These are phyloP conservation scores for Drosophila tropicalis DNA, from an alignment of 1,140 invertebrate species.

Conservation along the genomic window DNA sequence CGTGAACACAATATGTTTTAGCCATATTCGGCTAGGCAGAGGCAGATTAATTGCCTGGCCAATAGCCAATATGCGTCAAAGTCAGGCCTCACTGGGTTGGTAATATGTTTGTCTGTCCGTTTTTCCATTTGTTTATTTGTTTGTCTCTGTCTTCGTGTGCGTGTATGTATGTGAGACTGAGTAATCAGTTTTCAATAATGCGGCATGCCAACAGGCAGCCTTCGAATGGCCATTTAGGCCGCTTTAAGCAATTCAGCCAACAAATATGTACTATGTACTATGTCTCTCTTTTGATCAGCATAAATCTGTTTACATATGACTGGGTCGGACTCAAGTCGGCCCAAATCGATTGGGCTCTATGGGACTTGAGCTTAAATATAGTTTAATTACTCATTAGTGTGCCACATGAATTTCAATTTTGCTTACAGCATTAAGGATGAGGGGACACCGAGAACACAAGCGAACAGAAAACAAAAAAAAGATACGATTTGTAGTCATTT, in stretches of 20 bases:
- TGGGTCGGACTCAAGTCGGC: background rate
- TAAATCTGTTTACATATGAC: conserved; percentile 24
- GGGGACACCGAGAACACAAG: background rate
- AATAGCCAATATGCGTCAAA: conserved; percentile 73
- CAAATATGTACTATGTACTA: too few species aligned
- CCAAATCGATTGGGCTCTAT: background rate
- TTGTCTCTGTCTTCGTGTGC: background rate
- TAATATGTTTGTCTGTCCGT: conserved; percentile 52
- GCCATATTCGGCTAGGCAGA: conserved; percentile 58
- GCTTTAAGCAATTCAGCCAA: background rate
- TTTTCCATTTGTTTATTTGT: conserved; percentile 22
- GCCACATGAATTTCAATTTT: conserved; percentile 67
- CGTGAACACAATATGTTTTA: conserved; percentile 58
- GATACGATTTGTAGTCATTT: conserved; percentile 11
- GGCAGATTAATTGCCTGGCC: conserved; percentile 70
- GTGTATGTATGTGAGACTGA: background rate
- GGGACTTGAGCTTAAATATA: conserved; percentile 34
- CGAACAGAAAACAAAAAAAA: background rate
- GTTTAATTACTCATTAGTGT: conserved; percentile 59
- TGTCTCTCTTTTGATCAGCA: conserved; percentile 2
- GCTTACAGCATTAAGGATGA: conserved; percentile 11
- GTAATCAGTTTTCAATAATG: conserved; percentile 73
- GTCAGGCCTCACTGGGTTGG: conserved; percentile 50
- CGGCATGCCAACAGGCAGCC: conserved; percentile 8
- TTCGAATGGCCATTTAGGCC: conserved; percentile 3